Evolutionary conservation across 2,797 vertebrate genomes (phyloP).

Genomic region (Rousettus madagascariensis): DNA sequence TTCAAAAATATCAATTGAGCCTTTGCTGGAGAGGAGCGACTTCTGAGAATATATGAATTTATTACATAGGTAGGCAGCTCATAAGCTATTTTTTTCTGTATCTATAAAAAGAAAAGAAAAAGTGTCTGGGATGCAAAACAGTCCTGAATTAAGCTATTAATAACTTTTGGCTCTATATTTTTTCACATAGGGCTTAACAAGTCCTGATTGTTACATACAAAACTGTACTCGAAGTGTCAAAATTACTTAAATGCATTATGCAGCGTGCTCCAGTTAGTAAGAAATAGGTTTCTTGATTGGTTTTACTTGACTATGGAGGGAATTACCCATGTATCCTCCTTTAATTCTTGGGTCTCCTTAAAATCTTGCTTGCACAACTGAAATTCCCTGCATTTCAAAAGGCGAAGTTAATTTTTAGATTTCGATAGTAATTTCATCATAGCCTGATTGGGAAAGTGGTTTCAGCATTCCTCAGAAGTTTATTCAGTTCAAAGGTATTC

Average conservation of each 20-base stretch:
- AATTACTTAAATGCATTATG: conserved; percentile 22
- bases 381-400: conserved; percentile 66
- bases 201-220: neutral
- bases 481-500: conserved; percentile 65
- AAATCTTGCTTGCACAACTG: conserved; percentile 56
- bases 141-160: neutral
- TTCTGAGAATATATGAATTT: neutral
- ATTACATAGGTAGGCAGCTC: neutral
- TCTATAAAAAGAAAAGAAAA: neutral
- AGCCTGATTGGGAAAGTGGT: conserved; percentile 57
- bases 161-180: neutral
- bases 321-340: conserved; percentile 16
- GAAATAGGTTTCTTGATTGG: conserved; percentile 48
- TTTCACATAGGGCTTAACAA: neutral
- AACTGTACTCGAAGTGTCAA: neutral
- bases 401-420: conserved; percentile 48
- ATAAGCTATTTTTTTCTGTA: neutral
- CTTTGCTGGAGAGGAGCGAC: neutral
- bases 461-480: conserved; percentile 70
- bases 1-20: neutral
- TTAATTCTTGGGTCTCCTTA: conserved; percentile 3
- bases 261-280: neutral
- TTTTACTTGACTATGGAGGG: conserved; percentile 53
- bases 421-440: conserved; percentile 63
- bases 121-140: neutral